Evolutionary conservation across 1,140 invertebrate species (phyloP), one percentile per base, ranked within the genome.

Genomic region (Danaus melanippus): DNA sequence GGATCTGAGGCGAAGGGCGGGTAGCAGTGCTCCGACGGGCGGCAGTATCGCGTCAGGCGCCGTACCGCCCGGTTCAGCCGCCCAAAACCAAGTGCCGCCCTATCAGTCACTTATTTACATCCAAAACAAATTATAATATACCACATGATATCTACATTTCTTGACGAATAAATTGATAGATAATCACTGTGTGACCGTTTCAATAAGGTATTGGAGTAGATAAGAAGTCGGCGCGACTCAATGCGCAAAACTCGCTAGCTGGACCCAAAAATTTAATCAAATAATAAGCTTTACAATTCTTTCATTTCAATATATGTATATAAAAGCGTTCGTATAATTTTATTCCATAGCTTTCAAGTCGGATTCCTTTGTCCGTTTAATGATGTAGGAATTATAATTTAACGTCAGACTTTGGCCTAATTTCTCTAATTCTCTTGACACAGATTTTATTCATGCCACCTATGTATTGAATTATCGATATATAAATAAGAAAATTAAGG

Each of bases 21-120:
- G 21, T 7, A 32, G 21, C 21, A 7, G 21, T 32, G 21, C 21
- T 32, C 60, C 61, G 69, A 68, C 64, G 73, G 72, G 66, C 74
- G 74, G 66, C 83, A 86, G 84, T 86, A 71, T 75, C 81, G 83
- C 74, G 79, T 67, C 62, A 73, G 74, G 73, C 79, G 78, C 69
- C 74, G 79, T 60, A 63, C 61, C 73, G 78, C 71, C 54, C 66
- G 66, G 67, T 78, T 59, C 62, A 57, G 50, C 68, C 67, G 68
- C 65, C 68, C 58, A 56, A 51, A 59, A 40, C 49, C 42, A 53
- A 55, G 59, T 46, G 61, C 68, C 74, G 62, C 65, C 69, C 39
- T 40, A 42, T 50, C 11, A 39, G 49, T 50, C 10, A 40, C 11
- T 10, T 50, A 41, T 50, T 40, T 50, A 32, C 21, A 32, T 32